These are phyloP conservation scores for Virgularia gustaviana DNA, from an alignment of 92 coral and sea anemone species.

Conservation along the genomic window DNA sequence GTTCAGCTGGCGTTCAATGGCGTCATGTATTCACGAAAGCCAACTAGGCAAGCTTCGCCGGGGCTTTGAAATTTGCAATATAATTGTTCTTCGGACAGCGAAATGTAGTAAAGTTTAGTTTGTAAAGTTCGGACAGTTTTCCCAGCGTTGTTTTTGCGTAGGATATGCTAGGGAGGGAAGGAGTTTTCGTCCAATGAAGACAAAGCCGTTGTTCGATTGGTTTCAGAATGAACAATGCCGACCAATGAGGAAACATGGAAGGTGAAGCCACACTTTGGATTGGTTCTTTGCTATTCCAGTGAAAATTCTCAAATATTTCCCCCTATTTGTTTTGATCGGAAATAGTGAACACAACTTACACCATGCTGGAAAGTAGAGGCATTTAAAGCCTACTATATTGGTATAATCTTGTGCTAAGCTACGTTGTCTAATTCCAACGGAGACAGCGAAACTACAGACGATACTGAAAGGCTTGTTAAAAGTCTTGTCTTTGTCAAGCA, in stretches of 20 bases:
- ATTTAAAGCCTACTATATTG: too few species aligned
- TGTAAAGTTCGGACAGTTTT: too few species aligned
- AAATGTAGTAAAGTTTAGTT: too few species aligned
- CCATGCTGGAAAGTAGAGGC: background rate
- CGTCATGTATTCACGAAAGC: background rate
- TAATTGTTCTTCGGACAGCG: too few species aligned
- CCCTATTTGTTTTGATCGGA: conserved; percentile 21
- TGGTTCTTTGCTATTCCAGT: conserved; percentile 17
- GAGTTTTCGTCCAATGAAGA: conserved; percentile 32
- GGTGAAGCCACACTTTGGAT: conserved; percentile 32
- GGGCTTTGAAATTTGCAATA: background rate
- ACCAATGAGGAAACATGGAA: conserved; percentile 44
- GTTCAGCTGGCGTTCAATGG: conserved; percentile 6
- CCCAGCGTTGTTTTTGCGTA: too few species aligned
- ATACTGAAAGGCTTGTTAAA: too few species aligned
- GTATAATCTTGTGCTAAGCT: too few species aligned
- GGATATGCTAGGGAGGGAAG: too few species aligned
- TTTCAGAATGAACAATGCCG: conserved; percentile 28
- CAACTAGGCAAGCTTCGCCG: background rate
- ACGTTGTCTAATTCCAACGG: too few species aligned
- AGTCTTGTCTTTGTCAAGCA: too few species aligned
- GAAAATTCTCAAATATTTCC: conserved; percentile 33
- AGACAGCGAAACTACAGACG: too few species aligned
- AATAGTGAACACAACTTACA: background rate
- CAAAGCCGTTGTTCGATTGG: conserved; percentile 29